These are phyloP conservation scores for Drosophila triauraria DNA, from an alignment of 1,140 invertebrate species.

Conservation along the genomic window DNA sequence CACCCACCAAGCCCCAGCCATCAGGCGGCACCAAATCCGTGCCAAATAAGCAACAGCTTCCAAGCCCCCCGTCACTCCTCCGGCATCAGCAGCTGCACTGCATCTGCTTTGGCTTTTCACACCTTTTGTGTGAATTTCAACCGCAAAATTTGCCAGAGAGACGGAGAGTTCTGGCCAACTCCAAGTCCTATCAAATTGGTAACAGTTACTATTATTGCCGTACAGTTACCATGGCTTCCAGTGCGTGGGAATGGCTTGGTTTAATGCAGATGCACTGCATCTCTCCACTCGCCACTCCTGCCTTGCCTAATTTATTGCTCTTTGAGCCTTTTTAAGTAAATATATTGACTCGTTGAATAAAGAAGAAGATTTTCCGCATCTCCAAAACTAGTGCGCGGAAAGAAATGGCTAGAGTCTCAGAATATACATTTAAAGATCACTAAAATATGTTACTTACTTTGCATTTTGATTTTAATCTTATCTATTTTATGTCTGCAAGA, in stretches of 20 bases:
- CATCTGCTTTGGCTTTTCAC: conserved; percentile 51
- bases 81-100: conserved; percentile 1
- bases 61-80: background rate
- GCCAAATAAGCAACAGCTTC: conserved; percentile 77
- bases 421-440: no score
- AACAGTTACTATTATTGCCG: conserved; percentile 17
- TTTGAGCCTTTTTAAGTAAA: background rate
- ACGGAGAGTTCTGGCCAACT: conserved; percentile 7
- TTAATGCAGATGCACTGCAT: conserved; percentile 7
- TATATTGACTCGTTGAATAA: background rate
- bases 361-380: background rate
- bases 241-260: conserved; percentile 1
- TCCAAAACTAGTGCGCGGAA: background rate
- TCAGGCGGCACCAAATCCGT: conserved; percentile 44
- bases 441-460: no score
- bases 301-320: background rate
- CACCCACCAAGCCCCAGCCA: conserved; percentile 1
- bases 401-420: no score
- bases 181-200: conserved; percentile 25
- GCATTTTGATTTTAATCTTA: no score
- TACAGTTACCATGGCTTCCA: background rate
- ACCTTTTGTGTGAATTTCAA: conserved; percentile 64
- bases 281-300: no score
- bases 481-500: no score
- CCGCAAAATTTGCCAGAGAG: conserved; percentile 49